A percentile compares a stretch with the other conserved stretches of the same genome.
phyloP scores from a whole-genome alignment of 2,888 invertebrate genomes.

The Lampropteryx suffumata region DNA sequence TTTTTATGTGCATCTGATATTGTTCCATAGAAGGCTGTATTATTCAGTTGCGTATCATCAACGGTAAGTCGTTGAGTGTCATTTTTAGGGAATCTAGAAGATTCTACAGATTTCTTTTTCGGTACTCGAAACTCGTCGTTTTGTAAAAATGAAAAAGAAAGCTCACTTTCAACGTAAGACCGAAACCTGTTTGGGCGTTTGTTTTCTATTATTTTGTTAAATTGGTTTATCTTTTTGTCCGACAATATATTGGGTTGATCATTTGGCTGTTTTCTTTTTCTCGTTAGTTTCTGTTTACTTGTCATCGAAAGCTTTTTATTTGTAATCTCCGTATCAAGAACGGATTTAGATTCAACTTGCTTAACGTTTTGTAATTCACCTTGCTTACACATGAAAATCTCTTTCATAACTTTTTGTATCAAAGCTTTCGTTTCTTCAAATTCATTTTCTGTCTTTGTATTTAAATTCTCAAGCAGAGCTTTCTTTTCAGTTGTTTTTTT shows the following conservation, averaged over 20 bases:
- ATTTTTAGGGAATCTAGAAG: not conserved
- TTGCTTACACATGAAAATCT: slow-evolving; percentile 46
- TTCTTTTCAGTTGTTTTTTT: not conserved
- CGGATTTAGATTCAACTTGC: slow-evolving; percentile 4
- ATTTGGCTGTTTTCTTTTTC: not conserved
- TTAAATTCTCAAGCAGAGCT: not conserved
- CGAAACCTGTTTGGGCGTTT: slow-evolving; percentile 12
- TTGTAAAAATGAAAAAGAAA: slow-evolving; percentile 45
- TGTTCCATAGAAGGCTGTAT: slow-evolving; percentile 2
- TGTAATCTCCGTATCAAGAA: not conserved
- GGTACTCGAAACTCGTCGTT: slow-evolving; percentile 14
- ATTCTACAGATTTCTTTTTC: not conserved
- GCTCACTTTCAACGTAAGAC: slow-evolving; percentile 22
- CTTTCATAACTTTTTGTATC: slow-evolving; percentile 54
- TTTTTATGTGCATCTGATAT: slow-evolving; percentile 6
- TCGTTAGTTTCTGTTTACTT: not conserved
- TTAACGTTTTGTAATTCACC: slow-evolving; percentile 27
- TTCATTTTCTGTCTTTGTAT: slow-evolving; percentile 9
- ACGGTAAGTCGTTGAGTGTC: slow-evolving; percentile 5
- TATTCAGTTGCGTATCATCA: slow-evolving; percentile 1
- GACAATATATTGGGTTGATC: not conserved
- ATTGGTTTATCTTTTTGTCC: slow-evolving; percentile 7
- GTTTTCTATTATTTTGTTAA: slow-evolving; percentile 3
- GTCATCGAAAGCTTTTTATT: not conserved
- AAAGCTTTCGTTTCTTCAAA: slow-evolving; percentile 47